Percentiles rank a stretch among this genome's conserved stretches.
phyloP scores from a whole-genome alignment of 2,797 vertebrate species.

The Anniella stebbinsi region DNA sequence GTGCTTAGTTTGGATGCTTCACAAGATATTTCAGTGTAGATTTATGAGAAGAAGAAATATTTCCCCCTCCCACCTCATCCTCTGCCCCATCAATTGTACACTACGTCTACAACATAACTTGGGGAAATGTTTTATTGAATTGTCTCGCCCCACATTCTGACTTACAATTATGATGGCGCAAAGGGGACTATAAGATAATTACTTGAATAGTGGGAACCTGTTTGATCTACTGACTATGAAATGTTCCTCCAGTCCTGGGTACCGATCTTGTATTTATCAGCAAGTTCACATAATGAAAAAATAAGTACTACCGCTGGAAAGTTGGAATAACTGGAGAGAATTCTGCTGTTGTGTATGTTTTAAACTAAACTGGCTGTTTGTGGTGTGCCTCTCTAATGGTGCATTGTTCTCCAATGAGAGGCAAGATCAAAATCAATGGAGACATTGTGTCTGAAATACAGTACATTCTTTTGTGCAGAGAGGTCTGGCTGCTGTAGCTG shows the following conservation, averaged over 20 bases:
- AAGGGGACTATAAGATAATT: neutral
- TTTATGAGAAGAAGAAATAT: neutral
- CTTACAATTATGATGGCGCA: neutral
- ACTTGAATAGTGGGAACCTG: neutral
- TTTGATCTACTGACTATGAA: neutral
- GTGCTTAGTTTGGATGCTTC: neutral
- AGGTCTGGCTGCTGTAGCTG: neutral
- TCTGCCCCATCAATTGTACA: neutral
- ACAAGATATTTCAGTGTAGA: neutral
- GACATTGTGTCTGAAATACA: constrained; percentile 11
- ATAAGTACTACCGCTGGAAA: neutral
- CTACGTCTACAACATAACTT: neutral
- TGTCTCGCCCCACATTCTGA: neutral
- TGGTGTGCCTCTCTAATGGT: neutral
- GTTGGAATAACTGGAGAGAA: neutral
- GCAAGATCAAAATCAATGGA: neutral
- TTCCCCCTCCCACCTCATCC: too few species aligned
- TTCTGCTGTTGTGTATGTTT: neutral
- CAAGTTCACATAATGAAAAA: neutral
- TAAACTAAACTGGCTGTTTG: neutral
- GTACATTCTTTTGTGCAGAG: too few species aligned
- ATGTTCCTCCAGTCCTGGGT: neutral
- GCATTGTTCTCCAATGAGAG: neutral
- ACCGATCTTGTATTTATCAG: neutral
- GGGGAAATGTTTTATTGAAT: neutral